Evolutionary conservation across 2,888 invertebrate genomes (phyloP).

Genomic region (Thecophora atra): DNA sequence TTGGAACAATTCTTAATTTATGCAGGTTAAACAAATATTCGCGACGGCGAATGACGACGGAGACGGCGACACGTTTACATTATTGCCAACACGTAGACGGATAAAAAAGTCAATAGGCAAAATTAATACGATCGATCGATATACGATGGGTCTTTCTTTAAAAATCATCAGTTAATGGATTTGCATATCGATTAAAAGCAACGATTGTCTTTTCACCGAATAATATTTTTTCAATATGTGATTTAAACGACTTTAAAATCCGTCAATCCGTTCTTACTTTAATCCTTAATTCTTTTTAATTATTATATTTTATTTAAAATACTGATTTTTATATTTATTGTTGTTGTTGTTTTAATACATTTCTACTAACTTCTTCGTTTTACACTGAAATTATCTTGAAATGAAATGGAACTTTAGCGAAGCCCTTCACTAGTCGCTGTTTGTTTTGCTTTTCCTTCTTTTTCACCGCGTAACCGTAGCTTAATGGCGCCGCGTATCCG

Average conservation of each 20-base stretch:
- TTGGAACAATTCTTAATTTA: slow-evolving; percentile 27
- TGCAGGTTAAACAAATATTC: slow-evolving; percentile 11
- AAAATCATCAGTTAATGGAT: too few relatives aligned
- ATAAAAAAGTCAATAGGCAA: neutral
- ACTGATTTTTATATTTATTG: too few relatives aligned
- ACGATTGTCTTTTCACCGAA: too few relatives aligned
- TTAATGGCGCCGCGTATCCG: slow-evolving; percentile 1
- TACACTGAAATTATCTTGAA: neutral
- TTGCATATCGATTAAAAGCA: too few relatives aligned
- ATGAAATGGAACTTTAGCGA: neutral
- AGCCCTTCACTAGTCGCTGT: neutral
- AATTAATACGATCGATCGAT: too few relatives aligned
- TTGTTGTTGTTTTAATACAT: neutral
- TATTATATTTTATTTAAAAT: too few relatives aligned
- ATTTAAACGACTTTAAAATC: too few relatives aligned
- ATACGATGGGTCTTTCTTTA: too few relatives aligned
- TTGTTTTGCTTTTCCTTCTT: neutral
- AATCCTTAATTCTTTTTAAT: too few relatives aligned
- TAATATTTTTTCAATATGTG: too few relatives aligned
- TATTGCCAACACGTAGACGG: slow-evolving; percentile 10
- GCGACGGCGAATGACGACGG: neutral
- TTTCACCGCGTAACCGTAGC: slow-evolving; percentile 9
- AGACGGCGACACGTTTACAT: slow-evolving; percentile 13
- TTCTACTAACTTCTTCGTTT: neutral
- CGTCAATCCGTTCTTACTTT: too few relatives aligned